phyloP scores from a whole-genome alignment of 2,797 vertebrate species.

The Lemur catta region DNA sequence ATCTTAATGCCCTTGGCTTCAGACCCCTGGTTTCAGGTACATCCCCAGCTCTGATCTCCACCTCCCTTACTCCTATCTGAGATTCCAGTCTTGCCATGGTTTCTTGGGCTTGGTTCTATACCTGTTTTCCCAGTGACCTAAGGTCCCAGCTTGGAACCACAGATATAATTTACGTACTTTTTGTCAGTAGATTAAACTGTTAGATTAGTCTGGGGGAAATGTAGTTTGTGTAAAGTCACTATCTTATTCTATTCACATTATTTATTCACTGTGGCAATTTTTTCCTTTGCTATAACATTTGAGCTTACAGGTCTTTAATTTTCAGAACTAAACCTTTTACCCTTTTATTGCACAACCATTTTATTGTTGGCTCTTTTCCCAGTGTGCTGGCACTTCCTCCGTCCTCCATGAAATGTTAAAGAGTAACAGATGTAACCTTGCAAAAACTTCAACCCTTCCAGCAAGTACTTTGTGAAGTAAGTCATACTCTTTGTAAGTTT shows the following conservation, averaged over 20 bases:
- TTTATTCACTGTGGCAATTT: conserved; percentile 9
- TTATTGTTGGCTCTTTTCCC: conserved; percentile 53
- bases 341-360: conserved; percentile 50
- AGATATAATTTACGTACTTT: not conserved
- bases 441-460: conserved; percentile 10
- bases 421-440: conserved; percentile 51
- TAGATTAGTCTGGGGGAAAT: not conserved
- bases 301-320: conserved; percentile 46
- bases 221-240: not conserved
- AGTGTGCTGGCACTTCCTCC: conserved; percentile 35
- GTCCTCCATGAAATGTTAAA: conserved; percentile 52
- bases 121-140: not conserved
- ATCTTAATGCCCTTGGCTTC: not conserved
- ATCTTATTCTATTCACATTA: not conserved
- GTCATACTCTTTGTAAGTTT: not conserved
- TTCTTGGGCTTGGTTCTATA: not conserved
- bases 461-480: conserved; percentile 42
- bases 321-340: conserved; percentile 24
- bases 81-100: not conserved
- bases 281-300: conserved; percentile 28
- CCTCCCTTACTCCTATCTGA: not conserved
- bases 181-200: not conserved
- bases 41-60: not conserved
- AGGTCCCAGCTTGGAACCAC: not conserved
- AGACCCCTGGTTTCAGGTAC: not conserved